These are phyloP conservation scores for Bos javanicus DNA, from an alignment of 2,113 vertebrate genomes.

Conservation along the genomic window DNA sequence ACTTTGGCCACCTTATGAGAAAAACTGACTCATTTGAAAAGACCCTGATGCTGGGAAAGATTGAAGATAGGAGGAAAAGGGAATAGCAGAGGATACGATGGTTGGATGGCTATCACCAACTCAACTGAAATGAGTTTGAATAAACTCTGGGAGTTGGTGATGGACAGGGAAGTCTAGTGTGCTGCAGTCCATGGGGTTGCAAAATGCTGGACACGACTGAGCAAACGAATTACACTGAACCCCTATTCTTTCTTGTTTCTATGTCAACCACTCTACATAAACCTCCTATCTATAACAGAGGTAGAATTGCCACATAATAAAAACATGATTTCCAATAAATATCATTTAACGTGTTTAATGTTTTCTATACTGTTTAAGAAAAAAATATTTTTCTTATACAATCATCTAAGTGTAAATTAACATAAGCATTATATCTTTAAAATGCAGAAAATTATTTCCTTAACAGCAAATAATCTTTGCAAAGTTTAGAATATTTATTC, in stretches of 20 bases:
- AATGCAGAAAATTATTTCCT: not conserved
- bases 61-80: not conserved
- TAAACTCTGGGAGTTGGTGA: not conserved
- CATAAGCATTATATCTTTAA: not conserved
- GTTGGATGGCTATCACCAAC: not conserved
- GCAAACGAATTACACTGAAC: not conserved
- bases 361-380: not conserved
- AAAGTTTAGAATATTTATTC: not conserved
- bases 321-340: not conserved
- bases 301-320: not conserved
- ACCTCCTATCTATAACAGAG: not conserved
- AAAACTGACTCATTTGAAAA: not conserved
- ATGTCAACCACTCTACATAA: constrained; percentile 14
- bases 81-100: fast-evolving
- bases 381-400: not conserved
- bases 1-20: not conserved
- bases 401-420: not conserved
- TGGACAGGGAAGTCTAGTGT: not conserved
- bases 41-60: not conserved
- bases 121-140: not conserved
- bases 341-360: not conserved
- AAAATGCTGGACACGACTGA: not conserved
- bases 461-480: not conserved
- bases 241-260: not conserved
- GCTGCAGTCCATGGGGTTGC: not conserved